Evolutionary conservation across 2,888 invertebrate species (phyloP).

Genomic region (Pandemis heparana): DNA sequence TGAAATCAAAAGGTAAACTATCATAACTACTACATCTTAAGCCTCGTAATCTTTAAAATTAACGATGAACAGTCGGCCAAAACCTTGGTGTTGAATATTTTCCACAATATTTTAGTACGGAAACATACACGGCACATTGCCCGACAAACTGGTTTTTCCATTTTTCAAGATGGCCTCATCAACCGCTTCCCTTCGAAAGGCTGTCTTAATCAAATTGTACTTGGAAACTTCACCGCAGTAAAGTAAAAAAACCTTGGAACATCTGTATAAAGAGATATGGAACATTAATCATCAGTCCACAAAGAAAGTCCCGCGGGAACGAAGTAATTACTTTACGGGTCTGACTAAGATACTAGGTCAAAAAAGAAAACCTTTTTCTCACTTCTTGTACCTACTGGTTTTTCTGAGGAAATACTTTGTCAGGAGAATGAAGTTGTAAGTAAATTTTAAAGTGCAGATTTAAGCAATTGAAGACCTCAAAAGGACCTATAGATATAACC

Average conservation of each 20-base stretch:
- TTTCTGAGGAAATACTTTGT: not conserved
- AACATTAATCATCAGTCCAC: constrained; percentile 38
- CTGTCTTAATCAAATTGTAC: constrained; percentile 33
- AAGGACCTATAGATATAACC: too few species aligned
- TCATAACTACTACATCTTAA: too few species aligned
- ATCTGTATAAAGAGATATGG: constrained; percentile 27
- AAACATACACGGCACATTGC: too few species aligned
- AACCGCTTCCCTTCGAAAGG: not conserved
- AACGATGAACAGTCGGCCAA: too few species aligned
- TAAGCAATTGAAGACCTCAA: too few species aligned
- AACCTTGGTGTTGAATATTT: too few species aligned
- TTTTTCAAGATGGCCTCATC: not conserved
- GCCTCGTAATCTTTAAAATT: too few species aligned
- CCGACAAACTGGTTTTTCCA: not conserved
- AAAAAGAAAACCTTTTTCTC: not conserved
- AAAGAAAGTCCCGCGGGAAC: constrained; percentile 17
- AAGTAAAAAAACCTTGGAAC: constrained; percentile 16
- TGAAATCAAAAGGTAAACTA: too few species aligned
- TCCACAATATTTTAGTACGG: too few species aligned
- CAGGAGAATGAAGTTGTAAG: not conserved
- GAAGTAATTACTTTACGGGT: constrained; percentile 33
- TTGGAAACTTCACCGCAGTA: constrained; percentile 16
- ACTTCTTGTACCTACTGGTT: not conserved
- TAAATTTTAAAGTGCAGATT: not conserved
- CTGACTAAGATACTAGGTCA: not conserved